Base-by-base conservation (phyloP, 2,797 vertebrate species). In the Cryptoprocta ferox region DNA sequence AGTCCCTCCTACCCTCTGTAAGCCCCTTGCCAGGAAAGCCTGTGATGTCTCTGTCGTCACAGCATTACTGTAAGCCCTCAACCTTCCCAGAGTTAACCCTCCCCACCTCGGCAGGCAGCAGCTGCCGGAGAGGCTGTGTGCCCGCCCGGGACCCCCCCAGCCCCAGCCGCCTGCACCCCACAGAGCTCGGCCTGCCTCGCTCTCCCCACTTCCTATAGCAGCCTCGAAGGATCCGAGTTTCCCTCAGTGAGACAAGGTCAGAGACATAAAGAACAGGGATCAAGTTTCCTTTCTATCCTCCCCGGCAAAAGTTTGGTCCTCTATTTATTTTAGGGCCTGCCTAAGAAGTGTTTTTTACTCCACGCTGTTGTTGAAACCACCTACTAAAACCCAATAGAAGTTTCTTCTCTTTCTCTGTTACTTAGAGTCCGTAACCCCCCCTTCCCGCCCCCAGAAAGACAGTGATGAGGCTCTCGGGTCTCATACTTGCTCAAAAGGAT, bases 21-120 rank as follows among this genome's bases (percentile, higher is more conserved):
- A 99, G 99, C 99, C 98, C 99, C 99, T 99, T 99, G 99, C 99
- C 99, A 99, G 99, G 99, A 99, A 99, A 99, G 99, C 99, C 98
- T 99, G 99, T 99, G 99, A 99, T 99, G 99, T 99, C 99, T 99
- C 99, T 99, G 99, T 99, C 99, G 99, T 99, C 98, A 98, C 98
- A 98, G 99, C 99, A 98, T 99, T 99, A 99, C 99, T 99, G 99
- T 99, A 99, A 99, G 99, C 98, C 98, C 98, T 98, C 99, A 98
- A 97, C 98, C 98, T 98, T 98, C 98, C 97, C 98, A 96, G 98
- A 97, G 98, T 99, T 99, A 99, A 99, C 99, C 99, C 99, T 98
- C 97, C 5, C 98, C 70, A 71, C 97, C 39, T 92, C 96, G 35
- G 90, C 97, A 0, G 10, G 12, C 92, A 84, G 97, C 98, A 2